phyloP scores from a whole-genome alignment of 2,113 vertebrate genomes.

The Odocoileus virginianus region DNA sequence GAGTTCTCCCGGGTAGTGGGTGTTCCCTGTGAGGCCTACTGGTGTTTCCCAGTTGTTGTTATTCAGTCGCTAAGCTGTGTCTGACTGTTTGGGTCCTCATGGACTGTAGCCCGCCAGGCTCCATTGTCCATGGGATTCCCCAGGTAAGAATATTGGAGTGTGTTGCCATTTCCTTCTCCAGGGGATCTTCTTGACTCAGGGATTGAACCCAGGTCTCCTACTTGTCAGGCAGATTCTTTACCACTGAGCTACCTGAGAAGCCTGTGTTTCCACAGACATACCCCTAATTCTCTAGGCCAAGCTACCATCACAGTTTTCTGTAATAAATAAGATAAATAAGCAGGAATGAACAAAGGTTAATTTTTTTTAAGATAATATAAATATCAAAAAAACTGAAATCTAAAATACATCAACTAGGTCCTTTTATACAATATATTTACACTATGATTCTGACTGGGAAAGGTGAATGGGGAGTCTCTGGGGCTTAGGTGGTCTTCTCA shows the following conservation, averaged over 20 bases:
- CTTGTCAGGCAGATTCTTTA: background rate
- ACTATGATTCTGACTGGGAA: background rate
- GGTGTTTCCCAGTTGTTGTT: background rate
- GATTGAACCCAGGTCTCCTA: background rate
- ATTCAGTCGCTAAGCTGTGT: background rate
- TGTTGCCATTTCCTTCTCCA: background rate
- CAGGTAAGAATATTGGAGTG: background rate
- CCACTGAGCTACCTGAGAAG: background rate
- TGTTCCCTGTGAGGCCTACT: fast-evolving
- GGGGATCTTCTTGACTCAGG: background rate
- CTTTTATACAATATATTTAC: constrained; percentile 44
- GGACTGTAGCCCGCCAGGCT: background rate
- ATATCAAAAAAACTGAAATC: constrained; percentile 26
- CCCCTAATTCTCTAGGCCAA: background rate
- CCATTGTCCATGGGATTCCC: background rate
- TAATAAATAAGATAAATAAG: constrained; percentile 9
- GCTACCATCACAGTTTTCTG: background rate
- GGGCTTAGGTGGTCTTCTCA: background rate
- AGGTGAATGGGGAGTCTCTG: background rate
- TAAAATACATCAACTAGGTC: background rate
- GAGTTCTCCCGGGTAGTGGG: background rate
- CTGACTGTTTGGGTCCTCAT: background rate
- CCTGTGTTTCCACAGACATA: background rate
- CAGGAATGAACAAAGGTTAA: constrained; percentile 6
- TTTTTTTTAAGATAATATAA: constrained; percentile 15